Percentiles rank a stretch among this genome's conserved stretches.
Evolutionary conservation across 2,888 invertebrate species (phyloP).

Genomic region (Hofmannophila pseudospretella): DNA sequence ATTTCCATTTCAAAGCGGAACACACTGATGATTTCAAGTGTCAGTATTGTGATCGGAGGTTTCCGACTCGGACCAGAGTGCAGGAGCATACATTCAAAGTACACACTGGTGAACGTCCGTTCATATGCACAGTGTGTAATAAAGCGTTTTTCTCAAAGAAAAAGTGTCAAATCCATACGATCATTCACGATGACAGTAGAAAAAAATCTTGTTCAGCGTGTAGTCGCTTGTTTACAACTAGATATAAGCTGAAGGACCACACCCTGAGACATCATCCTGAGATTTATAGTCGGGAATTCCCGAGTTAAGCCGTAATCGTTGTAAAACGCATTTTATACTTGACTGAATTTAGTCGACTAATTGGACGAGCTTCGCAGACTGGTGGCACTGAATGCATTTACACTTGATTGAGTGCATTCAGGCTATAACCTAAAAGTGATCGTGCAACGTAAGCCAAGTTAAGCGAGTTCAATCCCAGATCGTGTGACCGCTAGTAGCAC

Average conservation of each 20-base stretch:
- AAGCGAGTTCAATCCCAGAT: too few relatives aligned
- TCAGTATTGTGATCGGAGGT: neutral
- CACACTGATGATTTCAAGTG: constrained; percentile 2
- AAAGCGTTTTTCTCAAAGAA: neutral
- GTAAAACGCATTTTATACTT: too few relatives aligned
- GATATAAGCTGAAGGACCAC: neutral
- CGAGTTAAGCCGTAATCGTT: too few relatives aligned
- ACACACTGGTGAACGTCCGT: constrained; percentile 1
- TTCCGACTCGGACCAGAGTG: neutral
- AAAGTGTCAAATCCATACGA: neutral
- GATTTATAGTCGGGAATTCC: too few relatives aligned
- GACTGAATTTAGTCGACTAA: too few relatives aligned
- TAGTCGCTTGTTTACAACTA: neutral
- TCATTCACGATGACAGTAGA: constrained; percentile 3
- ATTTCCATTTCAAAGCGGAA: neutral
- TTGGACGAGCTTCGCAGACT: too few relatives aligned
- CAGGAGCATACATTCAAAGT: neutral
- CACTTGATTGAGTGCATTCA: too few relatives aligned
- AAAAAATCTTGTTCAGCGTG: neutral
- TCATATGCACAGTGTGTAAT: neutral
- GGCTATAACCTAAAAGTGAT: too few relatives aligned
- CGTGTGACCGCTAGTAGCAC: too few relatives aligned
- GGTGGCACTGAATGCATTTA: too few relatives aligned
- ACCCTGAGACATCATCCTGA: neutral
- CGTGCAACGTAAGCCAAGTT: too few relatives aligned